Evolutionary conservation across 2,113 vertebrate species (phyloP), one percentile per base, ranked within the genome.

Genomic region (Rhynchopsitta pachyrhyncha): DNA sequence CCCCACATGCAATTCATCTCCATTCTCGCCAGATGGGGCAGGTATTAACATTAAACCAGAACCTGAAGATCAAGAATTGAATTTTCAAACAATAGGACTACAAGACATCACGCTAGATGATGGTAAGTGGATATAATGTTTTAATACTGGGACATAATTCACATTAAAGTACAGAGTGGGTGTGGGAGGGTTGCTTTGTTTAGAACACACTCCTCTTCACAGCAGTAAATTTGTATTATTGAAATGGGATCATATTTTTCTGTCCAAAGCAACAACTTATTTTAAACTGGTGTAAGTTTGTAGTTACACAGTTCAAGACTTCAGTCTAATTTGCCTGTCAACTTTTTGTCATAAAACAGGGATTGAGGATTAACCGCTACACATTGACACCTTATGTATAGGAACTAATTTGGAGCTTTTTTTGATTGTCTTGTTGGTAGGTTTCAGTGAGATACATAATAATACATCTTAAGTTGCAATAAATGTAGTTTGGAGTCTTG

Each of bases 91-190:
- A 35, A 99, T 99, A 55, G 99, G 99, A 96, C 98, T 99, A 57
- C 99, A 99, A 96, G 99, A 99, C 98, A 99, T 99, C 97, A 99
- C 99, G 3, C 98, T 99, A 97, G 99, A 99, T 94, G 99, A 99
- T 95, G 99, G 99, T 99, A 98, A 99, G 98, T 96, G 35, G 33
- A n/a, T 84, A 3, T 23, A 42, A 4, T 24, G 6, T 44, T 80
- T 75, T 67, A 55, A 4, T 76, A 29, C 11, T 46, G n/a, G 37
- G 37, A 17, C 83, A 31, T 31, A 74, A 49, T 44, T 12, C 18
- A 9, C 33, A 1, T 31, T 53, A 17, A 68, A n/a, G 11, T 64
- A 46, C 25, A 14, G 1, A 28, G 47, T 13, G 17, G 39, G 18
- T 49, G 19, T 18, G 76, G n/a, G 69, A 42, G 39, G 27, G 9